These are phyloP conservation scores for Petrolisthes cinctipes DNA, from an alignment of 2,888 invertebrate species.

Conservation along the genomic window DNA sequence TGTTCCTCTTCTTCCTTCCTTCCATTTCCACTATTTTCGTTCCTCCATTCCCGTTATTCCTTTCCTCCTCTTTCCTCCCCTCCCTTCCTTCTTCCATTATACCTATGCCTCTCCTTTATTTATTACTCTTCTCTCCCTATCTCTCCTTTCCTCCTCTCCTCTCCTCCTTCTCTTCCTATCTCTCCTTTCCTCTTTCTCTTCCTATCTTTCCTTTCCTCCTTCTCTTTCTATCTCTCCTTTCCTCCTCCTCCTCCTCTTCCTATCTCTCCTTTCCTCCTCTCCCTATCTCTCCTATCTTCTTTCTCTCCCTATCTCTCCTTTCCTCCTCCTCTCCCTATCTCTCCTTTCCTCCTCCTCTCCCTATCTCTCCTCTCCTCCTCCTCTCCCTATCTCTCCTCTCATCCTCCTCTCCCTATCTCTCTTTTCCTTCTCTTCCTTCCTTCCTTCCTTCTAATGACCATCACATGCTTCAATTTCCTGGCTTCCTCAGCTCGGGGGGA, in stretches of 20 bases:
- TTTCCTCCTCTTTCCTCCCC: not conserved
- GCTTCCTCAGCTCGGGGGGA: too few relatives aligned
- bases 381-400: not conserved
- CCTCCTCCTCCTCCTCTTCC: not conserved
- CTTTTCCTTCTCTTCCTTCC: not conserved
- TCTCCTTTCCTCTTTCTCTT: not conserved
- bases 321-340: not conserved
- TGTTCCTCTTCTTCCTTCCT: not conserved
- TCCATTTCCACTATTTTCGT: not conserved
- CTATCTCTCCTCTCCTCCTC: not conserved
- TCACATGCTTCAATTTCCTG: not conserved
- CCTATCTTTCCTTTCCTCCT: not conserved
- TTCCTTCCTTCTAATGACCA: not conserved
- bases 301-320: not conserved
- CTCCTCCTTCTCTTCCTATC: not conserved
- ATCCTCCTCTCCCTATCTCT: not conserved
- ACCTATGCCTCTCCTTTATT: not conserved
- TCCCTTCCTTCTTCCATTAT: not conserved
- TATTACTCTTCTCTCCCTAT: not conserved
- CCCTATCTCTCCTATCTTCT: too few relatives aligned
- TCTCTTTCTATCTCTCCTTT: not conserved
- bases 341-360: too few relatives aligned
- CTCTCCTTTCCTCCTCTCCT: not conserved
- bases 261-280: not conserved
- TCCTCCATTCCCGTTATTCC: not conserved